phyloP scores from a whole-genome alignment of 2,113 vertebrate species.

The Psammodynastes pulverulentus region DNA sequence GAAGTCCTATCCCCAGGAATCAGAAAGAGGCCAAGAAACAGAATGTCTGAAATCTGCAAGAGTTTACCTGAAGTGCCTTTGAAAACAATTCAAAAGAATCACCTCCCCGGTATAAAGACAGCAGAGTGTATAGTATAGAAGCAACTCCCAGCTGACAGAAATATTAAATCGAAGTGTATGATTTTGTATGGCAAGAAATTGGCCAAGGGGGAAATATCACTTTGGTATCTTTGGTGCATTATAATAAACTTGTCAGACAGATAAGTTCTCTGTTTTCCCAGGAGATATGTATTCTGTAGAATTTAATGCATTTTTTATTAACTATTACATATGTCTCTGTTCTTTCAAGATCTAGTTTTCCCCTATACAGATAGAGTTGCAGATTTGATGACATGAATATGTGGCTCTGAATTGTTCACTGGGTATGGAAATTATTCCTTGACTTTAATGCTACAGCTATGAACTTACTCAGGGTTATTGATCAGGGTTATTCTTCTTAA shows the following conservation, averaged over 20 bases:
- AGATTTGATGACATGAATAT: background rate
- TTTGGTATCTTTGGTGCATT: background rate
- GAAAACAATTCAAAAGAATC: constrained; percentile 31
- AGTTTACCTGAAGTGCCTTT: background rate
- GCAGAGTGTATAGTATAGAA: background rate
- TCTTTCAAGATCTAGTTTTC: background rate
- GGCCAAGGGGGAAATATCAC: background rate
- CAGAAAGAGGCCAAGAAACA: constrained; percentile 10
- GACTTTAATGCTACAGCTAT: background rate
- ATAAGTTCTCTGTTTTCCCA: background rate
- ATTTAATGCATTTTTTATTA: background rate
- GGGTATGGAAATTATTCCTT: background rate
- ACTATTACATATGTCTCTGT: background rate
- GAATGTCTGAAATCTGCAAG: background rate
- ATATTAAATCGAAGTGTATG: background rate
- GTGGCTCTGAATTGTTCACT: background rate
- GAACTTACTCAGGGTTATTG: background rate
- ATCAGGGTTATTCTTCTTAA: background rate
- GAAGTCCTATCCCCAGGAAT: constrained; percentile 7
- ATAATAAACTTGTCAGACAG: background rate
- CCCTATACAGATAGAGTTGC: background rate
- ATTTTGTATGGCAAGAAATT: background rate
- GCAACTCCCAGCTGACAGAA: background rate
- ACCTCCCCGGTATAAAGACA: constrained; percentile 4
- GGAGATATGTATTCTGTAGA: background rate